phyloP scores from a whole-genome alignment of 2,888 invertebrate species.

The Drosophila acutilabella region DNA sequence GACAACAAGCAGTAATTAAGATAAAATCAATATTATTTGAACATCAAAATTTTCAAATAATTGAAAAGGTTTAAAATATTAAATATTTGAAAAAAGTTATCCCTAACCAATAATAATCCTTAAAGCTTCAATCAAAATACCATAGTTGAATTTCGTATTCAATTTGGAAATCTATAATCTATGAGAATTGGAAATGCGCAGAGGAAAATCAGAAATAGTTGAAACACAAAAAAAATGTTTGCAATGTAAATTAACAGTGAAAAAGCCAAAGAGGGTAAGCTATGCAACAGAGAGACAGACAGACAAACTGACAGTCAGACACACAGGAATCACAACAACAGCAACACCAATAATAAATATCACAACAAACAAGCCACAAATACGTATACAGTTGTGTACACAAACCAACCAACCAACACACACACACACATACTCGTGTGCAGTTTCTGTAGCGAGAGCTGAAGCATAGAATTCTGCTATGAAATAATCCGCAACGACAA shows the following conservation, averaged over 20 bases:
- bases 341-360: constrained; percentile 27
- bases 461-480: constrained; percentile 69
- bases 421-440: constrained; percentile 18
- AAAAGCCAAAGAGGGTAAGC: constrained; percentile 45
- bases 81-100: not conserved
- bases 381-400: constrained; percentile 12
- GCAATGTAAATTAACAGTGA: constrained; percentile 73
- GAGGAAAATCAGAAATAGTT: constrained; percentile 16
- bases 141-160: constrained; percentile 1
- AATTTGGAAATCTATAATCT: constrained; percentile 58
- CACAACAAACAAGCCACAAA: constrained; percentile 35
- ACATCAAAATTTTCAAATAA: not conserved
- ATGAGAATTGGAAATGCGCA: constrained; percentile 65
- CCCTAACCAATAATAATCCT: not conserved
- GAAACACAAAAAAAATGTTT: constrained; percentile 53
- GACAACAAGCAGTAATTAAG: not conserved
- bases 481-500: constrained; percentile 80
- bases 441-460: constrained; percentile 27
- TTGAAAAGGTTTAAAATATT: not conserved
- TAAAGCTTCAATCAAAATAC: constrained; percentile 10
- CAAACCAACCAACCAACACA: constrained; percentile 6
- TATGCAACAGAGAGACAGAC: constrained; percentile 34
- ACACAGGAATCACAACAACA: constrained; percentile 22
- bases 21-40: not conserved
- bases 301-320: constrained; percentile 6